phyloP scores from a whole-genome alignment of 2,797 vertebrate genomes.

The Muraenolepis orangiensis region DNA sequence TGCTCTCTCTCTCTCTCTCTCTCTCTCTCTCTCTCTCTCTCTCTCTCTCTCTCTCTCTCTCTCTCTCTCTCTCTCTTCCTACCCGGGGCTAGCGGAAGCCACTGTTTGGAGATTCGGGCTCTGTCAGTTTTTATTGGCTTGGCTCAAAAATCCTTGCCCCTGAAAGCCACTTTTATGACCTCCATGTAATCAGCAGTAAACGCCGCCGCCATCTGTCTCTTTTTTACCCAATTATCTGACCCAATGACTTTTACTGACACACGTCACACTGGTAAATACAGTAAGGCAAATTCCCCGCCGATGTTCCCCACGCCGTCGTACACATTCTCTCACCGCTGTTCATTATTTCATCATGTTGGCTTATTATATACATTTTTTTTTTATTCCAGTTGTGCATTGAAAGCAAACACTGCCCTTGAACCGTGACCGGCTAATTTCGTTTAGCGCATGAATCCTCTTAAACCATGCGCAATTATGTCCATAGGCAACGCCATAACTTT shows the following conservation, averaged over 20 bases:
- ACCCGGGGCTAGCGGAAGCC: conserved; percentile 32
- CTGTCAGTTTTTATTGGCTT: conserved; percentile 61
- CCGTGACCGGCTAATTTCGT: conserved; percentile 18
- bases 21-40: neutral
- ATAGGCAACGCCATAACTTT: conserved; percentile 13
- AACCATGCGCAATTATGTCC: conserved; percentile 10
- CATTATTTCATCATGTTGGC: conserved; percentile 26
- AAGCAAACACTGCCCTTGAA: conserved; percentile 16
- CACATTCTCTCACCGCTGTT: conserved; percentile 27
- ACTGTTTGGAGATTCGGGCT: conserved; percentile 53
- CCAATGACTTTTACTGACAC: conserved; percentile 74
- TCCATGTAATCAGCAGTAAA: conserved; percentile 80
- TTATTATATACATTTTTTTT: no score
- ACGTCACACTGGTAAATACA: conserved; percentile 66
- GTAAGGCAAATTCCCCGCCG: conserved; percentile 46
- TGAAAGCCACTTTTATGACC: conserved; percentile 70
- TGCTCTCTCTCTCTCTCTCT: no score
- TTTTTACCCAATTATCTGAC: conserved; percentile 77
- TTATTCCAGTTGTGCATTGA: conserved; percentile 8
- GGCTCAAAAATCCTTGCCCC: conserved; percentile 59
- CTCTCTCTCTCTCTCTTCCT: conserved; percentile 17
- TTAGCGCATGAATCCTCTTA: conserved; percentile 12
- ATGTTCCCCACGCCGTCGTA: conserved; percentile 42
- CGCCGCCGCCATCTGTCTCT: conserved; percentile 76
- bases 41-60: conserved; percentile 27